Base-by-base conservation (phyloP, 1,140 invertebrate genomes). In the Drosophila bocki region DNA sequence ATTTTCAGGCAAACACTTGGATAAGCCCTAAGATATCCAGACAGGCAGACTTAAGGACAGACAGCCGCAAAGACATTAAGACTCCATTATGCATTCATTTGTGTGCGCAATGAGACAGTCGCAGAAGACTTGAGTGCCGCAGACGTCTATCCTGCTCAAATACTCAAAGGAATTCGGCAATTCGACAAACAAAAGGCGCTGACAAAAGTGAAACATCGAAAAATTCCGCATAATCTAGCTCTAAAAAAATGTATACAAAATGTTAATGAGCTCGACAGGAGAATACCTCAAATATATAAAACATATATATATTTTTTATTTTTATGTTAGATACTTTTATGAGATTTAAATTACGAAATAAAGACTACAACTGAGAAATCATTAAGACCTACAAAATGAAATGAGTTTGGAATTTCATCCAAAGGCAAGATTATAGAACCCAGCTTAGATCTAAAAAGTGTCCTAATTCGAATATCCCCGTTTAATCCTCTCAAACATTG, bases 21-120 rank as follows among this genome's bases (percentile, higher is more conserved):
- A 35, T 22, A 53, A 78, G 39, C 17, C 56, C 58, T 53, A 37
- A 65, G 67, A 45, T 12, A 45, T 48, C 15, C 67, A 61, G 67
- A 42, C 71, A 76, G 54, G 47, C 39, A 57, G 26, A 29, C 56
- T 53, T 50, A 68, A 35, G 44, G 67, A 45, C 64, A 70, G 63
- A 56, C 39, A 41, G 26, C 42, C 64, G 22, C n/a, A 71, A 47
- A 44, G 37, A 62, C 81, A 84, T 84, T 84, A 84, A 80, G 72
- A 68, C 45, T 44, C 62, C 71, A 84, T 84, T 84, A 84, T 84
- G 76, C 71, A 80, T 83, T 79, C 80, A 83, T 81, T 81, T 81
- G 68, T 50, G 74, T 58, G 54, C 41, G 35, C 51, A 72, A 57
- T 51, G 72, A 64, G 78, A 61, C 63, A 56, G 63, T 42, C 42